phyloP scores from a whole-genome alignment of 64 coral and sea anemone genomes.

The Pocillopora damicornis region DNA sequence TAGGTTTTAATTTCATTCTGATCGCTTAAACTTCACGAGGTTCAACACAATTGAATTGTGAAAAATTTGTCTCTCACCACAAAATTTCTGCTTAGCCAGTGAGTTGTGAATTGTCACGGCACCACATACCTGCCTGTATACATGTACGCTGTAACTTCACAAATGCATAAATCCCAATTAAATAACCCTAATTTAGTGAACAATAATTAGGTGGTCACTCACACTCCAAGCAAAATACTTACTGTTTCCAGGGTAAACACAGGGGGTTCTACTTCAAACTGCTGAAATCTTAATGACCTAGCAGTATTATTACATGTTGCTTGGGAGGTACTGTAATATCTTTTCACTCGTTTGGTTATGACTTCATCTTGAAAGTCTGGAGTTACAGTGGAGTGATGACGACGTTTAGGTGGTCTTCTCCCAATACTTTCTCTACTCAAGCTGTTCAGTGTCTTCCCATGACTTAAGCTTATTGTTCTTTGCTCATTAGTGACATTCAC shows the following conservation, averaged over 20 bases:
- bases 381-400: slow-evolving; percentile 54
- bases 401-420: slow-evolving; percentile 41
- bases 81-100: no score
- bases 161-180: no score
- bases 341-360: slow-evolving; percentile 28
- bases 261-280: slow-evolving; percentile 17
- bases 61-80: no score
- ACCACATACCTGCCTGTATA: no score
- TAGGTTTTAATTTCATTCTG: no score
- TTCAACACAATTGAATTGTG: no score
- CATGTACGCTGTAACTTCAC: no score
- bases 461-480: neutral
- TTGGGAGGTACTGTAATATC: slow-evolving; percentile 2
- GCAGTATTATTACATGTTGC: neutral
- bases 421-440: neutral
- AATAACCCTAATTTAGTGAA: neutral
- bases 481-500: neutral
- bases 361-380: slow-evolving; percentile 47
- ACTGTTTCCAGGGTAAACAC: slow-evolving; percentile 69
- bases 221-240: neutral
- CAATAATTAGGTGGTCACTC: no score
- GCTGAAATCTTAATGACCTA: slow-evolving; percentile 27
- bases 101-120: no score
- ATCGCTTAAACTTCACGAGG: no score
- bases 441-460: neutral